Conservation (phyloP, 92 coral and sea anemone genomes). For the Chrysogorgia sp. region DNA sequence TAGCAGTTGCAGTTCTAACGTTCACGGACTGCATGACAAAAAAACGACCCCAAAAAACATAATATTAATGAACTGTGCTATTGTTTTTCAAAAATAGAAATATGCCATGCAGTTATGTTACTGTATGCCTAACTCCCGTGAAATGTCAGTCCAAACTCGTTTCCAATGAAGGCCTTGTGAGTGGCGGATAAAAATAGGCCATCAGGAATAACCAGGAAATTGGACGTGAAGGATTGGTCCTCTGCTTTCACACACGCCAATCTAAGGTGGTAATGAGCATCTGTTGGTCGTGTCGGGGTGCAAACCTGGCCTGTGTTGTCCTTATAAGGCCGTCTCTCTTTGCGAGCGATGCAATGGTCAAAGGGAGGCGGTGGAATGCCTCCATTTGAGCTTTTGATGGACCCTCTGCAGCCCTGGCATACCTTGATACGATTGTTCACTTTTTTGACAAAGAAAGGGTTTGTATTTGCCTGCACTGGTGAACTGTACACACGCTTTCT, state of each 20-base stretch:
- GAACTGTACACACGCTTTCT: slow-evolving; percentile 31
- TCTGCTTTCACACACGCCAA: slow-evolving; percentile 34
- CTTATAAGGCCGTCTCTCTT: slow-evolving; percentile 32
- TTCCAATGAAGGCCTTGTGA: no score
- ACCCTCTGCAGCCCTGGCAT: slow-evolving; percentile 57
- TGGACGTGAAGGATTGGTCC: slow-evolving; percentile 41
- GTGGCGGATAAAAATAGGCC: no score
- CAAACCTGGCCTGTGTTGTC: slow-evolving; percentile 27
- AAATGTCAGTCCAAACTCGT: no score
- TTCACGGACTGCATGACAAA: no score
- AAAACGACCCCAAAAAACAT: no score
- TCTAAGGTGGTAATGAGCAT: slow-evolving; percentile 30
- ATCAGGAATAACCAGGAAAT: slow-evolving; percentile 22
- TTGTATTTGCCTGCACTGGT: background rate
- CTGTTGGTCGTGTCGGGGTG: background rate
- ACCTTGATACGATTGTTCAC: slow-evolving; percentile 31
- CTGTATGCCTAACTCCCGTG: no score
- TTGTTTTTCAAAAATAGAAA: no score
- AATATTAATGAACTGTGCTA: no score
- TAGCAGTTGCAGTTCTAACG: no score
- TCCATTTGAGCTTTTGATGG: slow-evolving; percentile 31
- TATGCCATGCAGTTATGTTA: no score
- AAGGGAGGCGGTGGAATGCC: slow-evolving; percentile 43
- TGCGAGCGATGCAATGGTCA: slow-evolving; percentile 43
- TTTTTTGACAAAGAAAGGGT: slow-evolving; percentile 15